Evolutionary conservation across 2,113 vertebrate genomes (phyloP).

Genomic region (Odontophorus gujanensis): DNA sequence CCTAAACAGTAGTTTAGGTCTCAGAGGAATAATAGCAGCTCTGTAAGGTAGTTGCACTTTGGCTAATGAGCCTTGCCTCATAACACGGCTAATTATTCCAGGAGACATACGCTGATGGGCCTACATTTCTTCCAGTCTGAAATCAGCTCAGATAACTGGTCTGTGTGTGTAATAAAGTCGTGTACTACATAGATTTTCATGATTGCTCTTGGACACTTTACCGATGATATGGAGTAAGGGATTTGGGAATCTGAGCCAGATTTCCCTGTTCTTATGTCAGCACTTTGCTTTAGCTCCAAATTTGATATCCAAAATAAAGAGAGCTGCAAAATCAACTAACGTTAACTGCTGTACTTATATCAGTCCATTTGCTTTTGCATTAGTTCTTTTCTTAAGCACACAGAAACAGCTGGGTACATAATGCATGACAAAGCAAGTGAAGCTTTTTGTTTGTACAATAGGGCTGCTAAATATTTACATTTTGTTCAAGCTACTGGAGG

Average conservation of each 20-base stretch:
- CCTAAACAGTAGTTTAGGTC: not conserved
- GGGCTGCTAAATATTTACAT: conserved; percentile 13
- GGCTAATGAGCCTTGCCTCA: not conserved
- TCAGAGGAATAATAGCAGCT: not conserved
- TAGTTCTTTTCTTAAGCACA: not conserved
- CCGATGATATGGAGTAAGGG: not conserved
- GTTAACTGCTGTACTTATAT: not conserved
- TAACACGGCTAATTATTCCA: not conserved
- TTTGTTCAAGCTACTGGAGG: conserved; percentile 1
- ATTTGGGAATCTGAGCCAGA: not conserved
- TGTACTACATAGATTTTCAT: not conserved
- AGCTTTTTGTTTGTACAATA: conserved; percentile 19
- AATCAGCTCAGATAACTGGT: not conserved
- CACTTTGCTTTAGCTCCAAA: not conserved
- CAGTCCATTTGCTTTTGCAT: not conserved
- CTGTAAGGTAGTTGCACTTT: not conserved
- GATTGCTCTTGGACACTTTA: not conserved
- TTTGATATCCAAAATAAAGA: not conserved
- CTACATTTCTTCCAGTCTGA: not conserved
- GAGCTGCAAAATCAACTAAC: not conserved
- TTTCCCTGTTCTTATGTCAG: not conserved
- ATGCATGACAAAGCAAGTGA: not conserved
- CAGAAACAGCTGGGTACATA: not conserved
- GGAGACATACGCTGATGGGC: not conserved
- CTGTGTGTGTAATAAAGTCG: not conserved